These are phyloP conservation scores for Poeciliopsis occidentalis DNA, from an alignment of 2,113 vertebrate genomes.

Conservation along the genomic window DNA sequence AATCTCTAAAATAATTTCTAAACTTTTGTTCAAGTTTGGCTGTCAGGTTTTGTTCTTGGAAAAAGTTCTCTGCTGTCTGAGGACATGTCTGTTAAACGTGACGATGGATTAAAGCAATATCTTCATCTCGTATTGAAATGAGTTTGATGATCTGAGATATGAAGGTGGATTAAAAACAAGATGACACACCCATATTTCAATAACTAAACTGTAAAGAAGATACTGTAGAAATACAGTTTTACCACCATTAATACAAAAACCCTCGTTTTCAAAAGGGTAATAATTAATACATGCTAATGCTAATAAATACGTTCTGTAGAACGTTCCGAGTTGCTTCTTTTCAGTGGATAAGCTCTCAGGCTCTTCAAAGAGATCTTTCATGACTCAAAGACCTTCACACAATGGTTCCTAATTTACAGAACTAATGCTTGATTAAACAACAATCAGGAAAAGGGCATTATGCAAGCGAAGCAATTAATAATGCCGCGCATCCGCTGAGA, in stretches of 20 bases:
- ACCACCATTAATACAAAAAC: neutral
- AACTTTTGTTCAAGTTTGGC: neutral
- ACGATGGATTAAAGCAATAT: too few species aligned
- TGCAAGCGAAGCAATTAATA: neutral
- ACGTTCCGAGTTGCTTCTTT: neutral
- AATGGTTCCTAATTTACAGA: neutral
- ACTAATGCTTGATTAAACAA: neutral
- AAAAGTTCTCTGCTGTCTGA: neutral
- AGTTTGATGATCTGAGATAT: too few species aligned
- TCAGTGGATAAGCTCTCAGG: neutral
- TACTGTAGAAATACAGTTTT: neutral
- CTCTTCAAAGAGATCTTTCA: neutral
- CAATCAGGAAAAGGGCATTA: neutral
- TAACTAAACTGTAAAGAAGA: neutral
- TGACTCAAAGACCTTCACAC: neutral
- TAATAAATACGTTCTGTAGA: neutral
- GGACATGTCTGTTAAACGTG: neutral
- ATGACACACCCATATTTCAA: neutral
- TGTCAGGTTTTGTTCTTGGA: neutral
- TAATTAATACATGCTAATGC: neutral
- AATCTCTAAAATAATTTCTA: neutral
- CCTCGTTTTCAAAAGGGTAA: neutral
- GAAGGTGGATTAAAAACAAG: too few species aligned
- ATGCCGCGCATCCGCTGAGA: neutral
- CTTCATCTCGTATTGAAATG: too few species aligned